Evolutionary conservation across 2,888 invertebrate genomes (phyloP).

Genomic region (Dascillus cervinus): DNA sequence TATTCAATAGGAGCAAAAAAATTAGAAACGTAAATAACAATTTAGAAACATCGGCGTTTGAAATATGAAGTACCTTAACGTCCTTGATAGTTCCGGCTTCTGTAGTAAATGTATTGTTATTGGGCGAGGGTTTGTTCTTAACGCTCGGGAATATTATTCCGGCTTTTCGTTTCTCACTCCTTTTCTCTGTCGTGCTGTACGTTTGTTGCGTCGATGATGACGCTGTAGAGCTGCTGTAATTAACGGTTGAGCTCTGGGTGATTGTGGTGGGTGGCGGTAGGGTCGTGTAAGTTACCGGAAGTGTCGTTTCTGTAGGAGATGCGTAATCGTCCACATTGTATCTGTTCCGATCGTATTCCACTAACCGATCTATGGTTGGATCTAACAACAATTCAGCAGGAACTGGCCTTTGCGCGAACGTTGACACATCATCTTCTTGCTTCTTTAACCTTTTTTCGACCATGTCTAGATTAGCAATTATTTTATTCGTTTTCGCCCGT

Average conservation of each 20-base stretch:
- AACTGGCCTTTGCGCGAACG: conserved; percentile 66
- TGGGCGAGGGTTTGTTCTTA: conserved; percentile 80
- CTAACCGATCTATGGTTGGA: conserved; percentile 71
- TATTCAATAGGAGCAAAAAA: too few relatives aligned
- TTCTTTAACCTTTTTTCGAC: conserved; percentile 77
- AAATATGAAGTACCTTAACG: conserved; percentile 79
- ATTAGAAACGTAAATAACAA: too few relatives aligned
- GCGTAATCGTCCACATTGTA: conserved; percentile 37
- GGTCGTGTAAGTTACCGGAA: conserved; percentile 34
- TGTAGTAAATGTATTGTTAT: conserved; percentile 74
- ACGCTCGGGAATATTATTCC: conserved; percentile 87
- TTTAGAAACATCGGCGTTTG: too few relatives aligned
- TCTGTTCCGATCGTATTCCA: conserved; percentile 69
- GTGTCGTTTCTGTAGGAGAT: conserved; percentile 28
- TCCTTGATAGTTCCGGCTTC: conserved; percentile 72
- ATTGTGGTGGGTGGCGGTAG: conserved; percentile 39
- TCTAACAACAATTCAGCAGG: conserved; percentile 66
- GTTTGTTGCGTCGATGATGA: conserved; percentile 23
- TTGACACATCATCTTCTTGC: conserved; percentile 77
- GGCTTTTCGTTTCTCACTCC: conserved; percentile 55
- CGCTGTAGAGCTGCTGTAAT: conserved; percentile 13
- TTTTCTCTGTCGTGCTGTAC: conserved; percentile 41
- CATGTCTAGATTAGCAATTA: conserved; percentile 80
- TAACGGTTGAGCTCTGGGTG: conserved; percentile 12
- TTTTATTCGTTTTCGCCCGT: conserved; percentile 73